A percentile compares a stretch with the other conserved stretches of the same genome.
Conservation (phyloP, 2,797 vertebrate genomes). For the Molossus molossus region DNA sequence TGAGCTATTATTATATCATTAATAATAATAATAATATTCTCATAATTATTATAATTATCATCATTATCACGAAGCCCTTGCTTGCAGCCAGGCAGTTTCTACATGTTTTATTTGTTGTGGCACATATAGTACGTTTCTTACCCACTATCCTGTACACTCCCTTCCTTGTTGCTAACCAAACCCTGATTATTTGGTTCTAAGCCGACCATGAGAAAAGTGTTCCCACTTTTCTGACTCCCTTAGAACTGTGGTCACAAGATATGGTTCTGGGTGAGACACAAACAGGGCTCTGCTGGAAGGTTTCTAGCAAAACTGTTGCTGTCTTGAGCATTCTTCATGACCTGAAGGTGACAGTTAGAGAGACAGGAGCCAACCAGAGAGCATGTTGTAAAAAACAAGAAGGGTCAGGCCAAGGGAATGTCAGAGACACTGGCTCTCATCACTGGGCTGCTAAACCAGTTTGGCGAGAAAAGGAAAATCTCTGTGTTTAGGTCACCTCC, state of each 20-base stretch:
- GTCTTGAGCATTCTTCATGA: background rate
- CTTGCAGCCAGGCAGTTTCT: conserved; percentile 1
- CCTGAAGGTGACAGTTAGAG: background rate
- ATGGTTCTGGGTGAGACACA: background rate
- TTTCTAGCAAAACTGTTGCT: background rate
- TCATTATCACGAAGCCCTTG: background rate
- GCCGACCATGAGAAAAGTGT: too few relatives aligned
- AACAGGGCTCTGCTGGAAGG: background rate
- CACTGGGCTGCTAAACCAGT: background rate
- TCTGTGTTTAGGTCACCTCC: background rate
- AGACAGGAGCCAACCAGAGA: background rate
- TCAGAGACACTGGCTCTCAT: background rate
- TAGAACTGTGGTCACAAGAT: background rate
- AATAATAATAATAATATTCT: background rate
- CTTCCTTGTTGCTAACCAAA: background rate
- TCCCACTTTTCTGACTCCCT: background rate
- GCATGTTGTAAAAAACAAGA: background rate
- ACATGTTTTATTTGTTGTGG: background rate
- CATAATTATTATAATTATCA: background rate
- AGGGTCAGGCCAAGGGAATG: background rate
- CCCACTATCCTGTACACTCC: background rate
- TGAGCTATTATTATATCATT: background rate
- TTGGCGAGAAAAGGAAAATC: background rate
- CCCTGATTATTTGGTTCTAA: too few relatives aligned
- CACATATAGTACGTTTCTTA: background rate